Evolutionary conservation across 2,113 vertebrate species (phyloP), one percentile per base, ranked within the genome.

Genomic region (Gila orcuttii): DNA sequence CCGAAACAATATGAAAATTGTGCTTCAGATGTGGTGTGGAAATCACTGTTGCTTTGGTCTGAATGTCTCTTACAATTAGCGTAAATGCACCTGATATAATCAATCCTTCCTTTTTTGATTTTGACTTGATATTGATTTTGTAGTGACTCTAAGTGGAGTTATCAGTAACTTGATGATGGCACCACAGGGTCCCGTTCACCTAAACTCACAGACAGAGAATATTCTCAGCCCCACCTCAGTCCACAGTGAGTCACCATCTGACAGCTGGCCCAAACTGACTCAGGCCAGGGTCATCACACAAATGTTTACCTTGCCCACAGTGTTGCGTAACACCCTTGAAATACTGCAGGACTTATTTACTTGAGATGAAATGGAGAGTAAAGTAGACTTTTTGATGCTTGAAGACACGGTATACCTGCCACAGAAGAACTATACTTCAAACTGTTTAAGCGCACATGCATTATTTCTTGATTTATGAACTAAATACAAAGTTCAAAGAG

Each of bases 221-320:
- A 19, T 42, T 42, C 68, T 42, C 2, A 42, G 21, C 36, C 15
- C 68, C 50, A 59, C 6, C 11, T 68, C 9, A 69, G 23, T 66
- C 28, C 55, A 79, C 2, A 19, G 4, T 73, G 68, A 74, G 82
- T 74, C 50, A 25, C 52, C 39, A 19, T 55, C 68, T 73, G 82
- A 42, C 15, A 28, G 8, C 55, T 25, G 3, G 50, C 68, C 81
- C 52, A 74, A 39, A 55, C n/a, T 3, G 50, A 57, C 28, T n/a
- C 66, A 82, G 19, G 45, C 66, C 81, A 39, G 21, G 42, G 52
- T 60, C 69, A 45, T 42, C 33, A 75, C 19, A 60, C 15, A 73
- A 59, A 28, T 45, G 15, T 84, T 75, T 84, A 60, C 52, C 23
- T 83, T 84, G 50, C 36, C 69, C 25, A 62, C 8, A 75, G 55